phyloP scores from a whole-genome alignment of 1,140 invertebrate genomes.

The Spodoptera litura region DNA sequence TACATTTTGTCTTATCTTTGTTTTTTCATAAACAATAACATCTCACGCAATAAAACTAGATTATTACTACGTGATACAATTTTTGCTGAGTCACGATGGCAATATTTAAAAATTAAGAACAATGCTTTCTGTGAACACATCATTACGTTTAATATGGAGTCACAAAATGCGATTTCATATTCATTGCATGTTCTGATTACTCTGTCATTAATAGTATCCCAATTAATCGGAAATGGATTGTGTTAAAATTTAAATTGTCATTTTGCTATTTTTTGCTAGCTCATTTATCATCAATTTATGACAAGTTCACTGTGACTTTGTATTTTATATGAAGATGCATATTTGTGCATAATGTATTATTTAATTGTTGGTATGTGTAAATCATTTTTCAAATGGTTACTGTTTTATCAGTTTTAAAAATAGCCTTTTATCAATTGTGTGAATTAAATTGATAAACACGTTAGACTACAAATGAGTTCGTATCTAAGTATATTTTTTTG shows the following conservation, averaged over 20 bases:
- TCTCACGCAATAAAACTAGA: no score
- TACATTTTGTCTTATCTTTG: no score
- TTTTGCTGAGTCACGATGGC: slow-evolving; percentile 1
- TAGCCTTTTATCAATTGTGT: no score
- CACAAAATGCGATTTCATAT: slow-evolving; percentile 6
- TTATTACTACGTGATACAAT: not conserved
- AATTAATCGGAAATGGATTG: slow-evolving; percentile 31
- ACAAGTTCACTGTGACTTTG: not conserved
- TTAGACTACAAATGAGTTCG: no score
- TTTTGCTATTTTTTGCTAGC: slow-evolving; percentile 1
- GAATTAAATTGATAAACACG: no score
- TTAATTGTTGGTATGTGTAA: no score
- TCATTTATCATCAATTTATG: slow-evolving; percentile 4
- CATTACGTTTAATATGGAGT: not conserved
- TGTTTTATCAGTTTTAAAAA: no score
- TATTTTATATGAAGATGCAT: not conserved
- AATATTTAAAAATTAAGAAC: not conserved
- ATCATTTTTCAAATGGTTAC: no score
- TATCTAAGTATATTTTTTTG: no score
- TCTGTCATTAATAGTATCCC: slow-evolving; percentile 2
- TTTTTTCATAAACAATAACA: no score
- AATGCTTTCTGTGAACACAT: not conserved
- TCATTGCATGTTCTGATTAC: slow-evolving; percentile 24
- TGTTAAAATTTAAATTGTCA: slow-evolving; percentile 3
- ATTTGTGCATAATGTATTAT: not conserved